Evolutionary conservation across 2,113 vertebrate species (phyloP), one percentile per base, ranked within the genome.

Genomic region (Vireo altiloquus): DNA sequence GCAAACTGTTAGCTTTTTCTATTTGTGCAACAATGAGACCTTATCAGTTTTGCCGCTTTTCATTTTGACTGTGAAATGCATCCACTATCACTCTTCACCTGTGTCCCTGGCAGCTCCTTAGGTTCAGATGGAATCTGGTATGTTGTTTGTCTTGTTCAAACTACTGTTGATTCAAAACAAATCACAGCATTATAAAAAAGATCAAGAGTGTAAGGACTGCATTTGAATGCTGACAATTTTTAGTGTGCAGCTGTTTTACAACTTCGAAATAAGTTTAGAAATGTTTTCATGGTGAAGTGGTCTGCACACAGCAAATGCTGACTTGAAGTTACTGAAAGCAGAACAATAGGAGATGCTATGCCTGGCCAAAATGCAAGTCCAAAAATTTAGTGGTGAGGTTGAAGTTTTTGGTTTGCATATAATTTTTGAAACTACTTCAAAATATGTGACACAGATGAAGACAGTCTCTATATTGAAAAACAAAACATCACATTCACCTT

Each of bases 111-210:
- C 94, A 91, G 90, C 93, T 95, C 80, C 79, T 59, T 25, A 69
- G 60, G 93, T 92, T 95, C 90, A 83, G 75, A 72, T 37, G 90
- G 92, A 91, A 96, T 87, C 92, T 5, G 2, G 59, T 64, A 65
- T 14, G 37, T 64, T 92, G 93, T 97, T 97, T 95, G 93, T 96
- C 96, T 98, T 96, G 82, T 82, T 96, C 90, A 91, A 90, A 90
- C 93, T 92, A 72, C 83, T 96, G 75, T 63, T 94, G 85, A 89
- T 94, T 94, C 95, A 94, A 94, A 96, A 94, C 93, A 97, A 97
- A 97, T 94, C 96, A 95, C 31, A 47, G 87, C 49, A 74, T 94
- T 90, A 92, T 81, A 87, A 94, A 96, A 94, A 87, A 84, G 69
- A 92, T 74, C 52, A 77, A 39, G 59, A 77, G 56, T 37, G 42